A percentile compares a stretch with the other conserved stretches of the same genome.
phyloP scores from a whole-genome alignment of 1,140 invertebrate species.

The Drosophila busckii region DNA sequence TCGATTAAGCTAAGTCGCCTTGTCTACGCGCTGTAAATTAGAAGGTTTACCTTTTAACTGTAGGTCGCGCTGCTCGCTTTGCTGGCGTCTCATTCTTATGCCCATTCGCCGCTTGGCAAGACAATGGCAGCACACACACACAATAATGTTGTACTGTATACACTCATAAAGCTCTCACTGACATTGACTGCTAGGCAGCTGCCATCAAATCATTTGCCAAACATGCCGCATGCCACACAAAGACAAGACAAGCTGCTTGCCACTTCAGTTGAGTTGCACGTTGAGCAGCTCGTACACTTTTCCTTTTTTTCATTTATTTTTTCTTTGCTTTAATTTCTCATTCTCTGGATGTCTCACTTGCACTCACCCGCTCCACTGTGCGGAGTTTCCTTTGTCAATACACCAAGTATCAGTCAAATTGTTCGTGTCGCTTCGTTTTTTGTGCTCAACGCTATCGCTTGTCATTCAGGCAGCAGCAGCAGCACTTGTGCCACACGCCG shows the following conservation, averaged over 20 bases:
- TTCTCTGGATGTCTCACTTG: background rate
- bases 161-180: too few species aligned
- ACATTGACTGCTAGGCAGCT: background rate
- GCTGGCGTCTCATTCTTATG: background rate
- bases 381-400: slow-evolving; percentile 14
- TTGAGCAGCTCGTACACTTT: background rate
- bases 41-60: slow-evolving; percentile 1
- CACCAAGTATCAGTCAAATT: slow-evolving; percentile 14
- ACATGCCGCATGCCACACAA: too few species aligned
- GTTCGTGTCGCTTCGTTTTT: slow-evolving; percentile 1
- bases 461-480: slow-evolving; percentile 20
- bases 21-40: slow-evolving; percentile 13
- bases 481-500: slow-evolving; percentile 3
- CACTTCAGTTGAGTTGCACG: slow-evolving; percentile 9
- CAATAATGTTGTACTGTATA: too few species aligned
- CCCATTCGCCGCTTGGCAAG: slow-evolving; percentile 3
- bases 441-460: slow-evolving; percentile 24
- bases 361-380: background rate
- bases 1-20: slow-evolving; percentile 57
- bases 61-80: background rate
- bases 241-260: background rate
- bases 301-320: slow-evolving; percentile 15
- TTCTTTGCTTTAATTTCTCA: background rate
- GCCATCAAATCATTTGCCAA: too few species aligned
- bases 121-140: slow-evolving; percentile 16